Evolutionary conservation across 2,113 vertebrate genomes (phyloP).

Genomic region (Hystrix cristata): DNA sequence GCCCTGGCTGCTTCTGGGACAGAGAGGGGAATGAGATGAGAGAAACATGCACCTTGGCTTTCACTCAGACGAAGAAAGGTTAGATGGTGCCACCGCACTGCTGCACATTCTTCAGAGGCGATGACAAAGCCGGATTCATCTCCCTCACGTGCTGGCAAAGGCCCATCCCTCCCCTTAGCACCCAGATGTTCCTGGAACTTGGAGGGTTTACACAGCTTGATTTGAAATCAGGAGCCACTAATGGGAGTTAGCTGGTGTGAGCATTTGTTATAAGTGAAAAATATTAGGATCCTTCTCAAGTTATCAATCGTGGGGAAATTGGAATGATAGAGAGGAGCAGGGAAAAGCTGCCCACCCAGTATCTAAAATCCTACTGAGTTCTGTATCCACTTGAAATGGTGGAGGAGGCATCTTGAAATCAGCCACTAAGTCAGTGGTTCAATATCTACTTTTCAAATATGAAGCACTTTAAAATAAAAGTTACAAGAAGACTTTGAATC

Average conservation of each 20-base stretch:
- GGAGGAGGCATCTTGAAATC: not conserved
- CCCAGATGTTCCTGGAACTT: not conserved
- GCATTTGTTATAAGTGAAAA: not conserved
- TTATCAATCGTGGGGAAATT: not conserved
- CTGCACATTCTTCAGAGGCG: not conserved
- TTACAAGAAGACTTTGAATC: not conserved
- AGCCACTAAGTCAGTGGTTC: not conserved
- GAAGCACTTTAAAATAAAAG: not conserved
- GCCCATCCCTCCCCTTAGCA: not conserved
- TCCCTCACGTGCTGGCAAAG: not conserved
- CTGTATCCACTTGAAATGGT: not conserved
- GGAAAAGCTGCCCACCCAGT: not conserved
- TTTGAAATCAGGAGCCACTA: not conserved
- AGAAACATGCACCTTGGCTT: not conserved
- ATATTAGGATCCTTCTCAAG: not conserved
- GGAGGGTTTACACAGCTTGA: not conserved
- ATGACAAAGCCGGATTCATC: not conserved
- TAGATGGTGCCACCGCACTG: not conserved
- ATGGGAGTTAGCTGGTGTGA: not conserved
- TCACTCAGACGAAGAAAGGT: not conserved
- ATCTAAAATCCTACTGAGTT: not conserved
- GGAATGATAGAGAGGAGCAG: not conserved
- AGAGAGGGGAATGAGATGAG: not conserved
- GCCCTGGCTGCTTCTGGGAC: not conserved
- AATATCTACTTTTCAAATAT: constrained; percentile 32